Percentiles rank a stretch among this genome's conserved stretches.
phyloP scores from a whole-genome alignment of 2,888 invertebrate genomes.

The Branchipolynoe longqiensis region DNA sequence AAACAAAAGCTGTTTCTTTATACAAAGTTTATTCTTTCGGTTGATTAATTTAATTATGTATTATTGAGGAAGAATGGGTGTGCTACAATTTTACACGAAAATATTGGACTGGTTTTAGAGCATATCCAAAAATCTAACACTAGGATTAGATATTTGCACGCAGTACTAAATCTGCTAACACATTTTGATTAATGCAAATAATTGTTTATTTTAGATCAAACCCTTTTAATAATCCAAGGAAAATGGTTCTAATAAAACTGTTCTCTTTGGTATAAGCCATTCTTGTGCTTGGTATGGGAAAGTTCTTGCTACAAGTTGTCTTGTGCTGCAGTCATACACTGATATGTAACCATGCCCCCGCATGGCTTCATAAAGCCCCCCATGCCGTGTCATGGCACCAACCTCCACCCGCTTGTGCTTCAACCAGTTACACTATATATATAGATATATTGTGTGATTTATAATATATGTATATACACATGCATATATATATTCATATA shows the following conservation, averaged over 20 bases:
- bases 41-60: neutral
- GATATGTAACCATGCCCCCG: conserved; percentile 42
- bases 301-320: conserved; percentile 52
- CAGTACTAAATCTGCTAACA: neutral
- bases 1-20: neutral
- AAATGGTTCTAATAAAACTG: neutral
- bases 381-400: too few relatives aligned
- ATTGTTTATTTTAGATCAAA: too few relatives aligned
- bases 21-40: neutral
- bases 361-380: conserved; percentile 39
- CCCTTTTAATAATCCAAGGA: too few relatives aligned
- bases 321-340: conserved; percentile 10
- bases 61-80: neutral
- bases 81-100: neutral
- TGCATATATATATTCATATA: too few relatives aligned
- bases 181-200: neutral
- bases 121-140: neutral
- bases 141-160: neutral
- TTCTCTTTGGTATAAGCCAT: neutral
- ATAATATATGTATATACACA: too few relatives aligned
- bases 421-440: too few relatives aligned
- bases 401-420: too few relatives aligned
- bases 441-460: too few relatives aligned
- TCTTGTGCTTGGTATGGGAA: conserved; percentile 45
- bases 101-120: neutral